These are phyloP conservation scores for Coptodon bakossiorum DNA, from an alignment of 2,113 vertebrate genomes.

Conservation along the genomic window DNA sequence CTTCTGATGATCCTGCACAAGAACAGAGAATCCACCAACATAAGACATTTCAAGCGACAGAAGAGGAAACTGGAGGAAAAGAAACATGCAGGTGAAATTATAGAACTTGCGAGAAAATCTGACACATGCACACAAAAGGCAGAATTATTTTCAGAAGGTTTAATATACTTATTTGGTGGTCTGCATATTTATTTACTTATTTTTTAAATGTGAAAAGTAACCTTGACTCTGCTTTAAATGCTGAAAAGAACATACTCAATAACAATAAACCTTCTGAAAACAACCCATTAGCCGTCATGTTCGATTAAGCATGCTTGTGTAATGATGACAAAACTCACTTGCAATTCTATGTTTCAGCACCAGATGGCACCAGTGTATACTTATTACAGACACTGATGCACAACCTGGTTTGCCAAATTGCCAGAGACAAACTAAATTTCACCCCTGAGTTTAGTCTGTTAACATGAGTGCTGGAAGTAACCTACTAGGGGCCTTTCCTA, in stretches of 20 bases:
- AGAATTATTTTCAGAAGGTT: neutral
- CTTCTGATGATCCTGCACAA: conserved; percentile 68
- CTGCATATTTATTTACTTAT: neutral
- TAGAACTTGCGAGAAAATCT: neutral
- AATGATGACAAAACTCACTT: neutral
- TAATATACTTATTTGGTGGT: neutral
- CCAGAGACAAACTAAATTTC: neutral
- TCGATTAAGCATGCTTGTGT: neutral
- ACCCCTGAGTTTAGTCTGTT: neutral
- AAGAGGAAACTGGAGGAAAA: neutral
- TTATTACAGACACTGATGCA: neutral
- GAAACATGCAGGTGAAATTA: neutral
- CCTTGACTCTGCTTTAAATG: neutral
- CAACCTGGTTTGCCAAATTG: neutral
- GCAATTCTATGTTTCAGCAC: conserved; percentile 24
- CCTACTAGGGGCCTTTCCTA: neutral
- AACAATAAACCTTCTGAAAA: conserved; percentile 15
- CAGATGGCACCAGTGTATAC: conserved; percentile 16
- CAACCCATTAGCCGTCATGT: neutral
- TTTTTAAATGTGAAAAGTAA: neutral
- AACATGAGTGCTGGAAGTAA: neutral
- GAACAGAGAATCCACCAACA: neutral
- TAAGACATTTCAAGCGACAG: neutral
- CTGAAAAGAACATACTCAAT: neutral
- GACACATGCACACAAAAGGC: neutral